phyloP scores from a whole-genome alignment of 1,140 invertebrate genomes.

The Drosophila nebulosa region DNA sequence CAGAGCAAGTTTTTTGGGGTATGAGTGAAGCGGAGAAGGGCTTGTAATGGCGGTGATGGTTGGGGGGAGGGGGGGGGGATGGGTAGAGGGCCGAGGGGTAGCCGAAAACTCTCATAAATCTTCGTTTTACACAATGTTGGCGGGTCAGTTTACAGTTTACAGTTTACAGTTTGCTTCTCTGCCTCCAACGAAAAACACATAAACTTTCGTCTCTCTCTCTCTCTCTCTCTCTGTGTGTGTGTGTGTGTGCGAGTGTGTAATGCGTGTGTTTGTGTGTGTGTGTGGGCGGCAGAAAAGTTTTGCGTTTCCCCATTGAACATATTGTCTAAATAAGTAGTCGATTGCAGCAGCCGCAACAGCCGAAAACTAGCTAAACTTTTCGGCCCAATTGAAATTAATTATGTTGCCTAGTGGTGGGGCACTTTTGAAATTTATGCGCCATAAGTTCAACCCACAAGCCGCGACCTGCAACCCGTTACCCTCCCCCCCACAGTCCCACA shows the following conservation, averaged over 20 bases:
- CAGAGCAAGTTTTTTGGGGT: constrained; percentile 7
- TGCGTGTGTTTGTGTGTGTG: constrained; percentile 5
- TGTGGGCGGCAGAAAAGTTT: constrained; percentile 50
- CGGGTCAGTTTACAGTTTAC: constrained; percentile 57
- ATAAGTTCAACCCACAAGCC: constrained; percentile 68
- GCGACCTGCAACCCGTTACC: too few relatives aligned
- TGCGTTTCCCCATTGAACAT: constrained; percentile 51
- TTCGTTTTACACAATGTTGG: constrained; percentile 76
- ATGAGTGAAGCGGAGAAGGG: too few relatives aligned
- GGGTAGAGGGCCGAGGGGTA: too few relatives aligned
- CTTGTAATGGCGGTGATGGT: neutral
- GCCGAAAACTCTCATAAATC: constrained; percentile 75
- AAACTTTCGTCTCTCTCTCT: constrained; percentile 47
- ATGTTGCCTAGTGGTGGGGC: constrained; percentile 47
- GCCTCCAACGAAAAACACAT: constrained; percentile 13
- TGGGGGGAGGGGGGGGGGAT: neutral
- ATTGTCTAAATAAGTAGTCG: constrained; percentile 63
- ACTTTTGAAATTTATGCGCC: constrained; percentile 61
- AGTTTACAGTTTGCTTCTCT: constrained; percentile 31
- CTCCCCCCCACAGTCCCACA: too few relatives aligned
- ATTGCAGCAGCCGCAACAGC: constrained; percentile 10
- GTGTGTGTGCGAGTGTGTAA: constrained; percentile 1
- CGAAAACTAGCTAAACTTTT: constrained; percentile 29
- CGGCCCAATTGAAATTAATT: constrained; percentile 69
- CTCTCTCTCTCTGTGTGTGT: neutral